phyloP scores from a whole-genome alignment of 2,888 invertebrate species.

The Dichetophora obliterata region DNA sequence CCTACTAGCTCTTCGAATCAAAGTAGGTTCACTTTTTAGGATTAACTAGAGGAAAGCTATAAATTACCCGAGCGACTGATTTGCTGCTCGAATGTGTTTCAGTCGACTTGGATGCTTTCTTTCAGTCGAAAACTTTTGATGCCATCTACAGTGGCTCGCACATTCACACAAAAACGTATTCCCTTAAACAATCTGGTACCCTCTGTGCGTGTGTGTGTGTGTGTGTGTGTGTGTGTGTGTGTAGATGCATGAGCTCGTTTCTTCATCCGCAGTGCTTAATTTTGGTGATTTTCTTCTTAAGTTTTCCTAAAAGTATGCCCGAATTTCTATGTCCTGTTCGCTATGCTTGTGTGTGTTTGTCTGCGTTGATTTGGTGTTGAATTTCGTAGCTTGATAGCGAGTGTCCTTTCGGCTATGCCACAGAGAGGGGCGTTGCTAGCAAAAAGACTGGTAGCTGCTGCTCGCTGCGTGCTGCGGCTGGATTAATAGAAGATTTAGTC shows the following conservation, averaged over 20 bases:
- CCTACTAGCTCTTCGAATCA: conserved; percentile 6
- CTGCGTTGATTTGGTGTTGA: not conserved
- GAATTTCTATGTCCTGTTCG: not conserved
- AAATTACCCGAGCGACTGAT: conserved; percentile 24
- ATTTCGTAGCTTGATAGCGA: not conserved
- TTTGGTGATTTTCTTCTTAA: conserved; percentile 22
- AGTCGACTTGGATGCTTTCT: not conserved
- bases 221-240: not conserved
- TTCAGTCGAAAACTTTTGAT: conserved; percentile 22
- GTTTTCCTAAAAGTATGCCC: conserved; percentile 1
- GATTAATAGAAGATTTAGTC: conserved; percentile 51
- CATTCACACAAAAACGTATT: not conserved
- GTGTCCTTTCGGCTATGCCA: conserved; percentile 8
- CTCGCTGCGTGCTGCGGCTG: conserved; percentile 38
- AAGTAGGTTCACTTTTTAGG: conserved; percentile 18
- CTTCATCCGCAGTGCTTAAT: conserved; percentile 20
- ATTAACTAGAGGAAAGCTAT: conserved; percentile 30
- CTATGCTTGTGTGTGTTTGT: not conserved
- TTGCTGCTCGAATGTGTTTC: not conserved
- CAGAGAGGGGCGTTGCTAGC: not conserved
- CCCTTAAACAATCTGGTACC: not conserved
- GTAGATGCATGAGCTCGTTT: not conserved
- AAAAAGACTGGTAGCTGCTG: not conserved
- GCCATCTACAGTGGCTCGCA: not conserved
- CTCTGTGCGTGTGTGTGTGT: not conserved